Percentiles rank a stretch among this genome's conserved stretches.
These are phyloP conservation scores for Kuschelorhynchus macadamiae DNA, from an alignment of 2,888 invertebrate genomes.

Conservation along the genomic window DNA sequence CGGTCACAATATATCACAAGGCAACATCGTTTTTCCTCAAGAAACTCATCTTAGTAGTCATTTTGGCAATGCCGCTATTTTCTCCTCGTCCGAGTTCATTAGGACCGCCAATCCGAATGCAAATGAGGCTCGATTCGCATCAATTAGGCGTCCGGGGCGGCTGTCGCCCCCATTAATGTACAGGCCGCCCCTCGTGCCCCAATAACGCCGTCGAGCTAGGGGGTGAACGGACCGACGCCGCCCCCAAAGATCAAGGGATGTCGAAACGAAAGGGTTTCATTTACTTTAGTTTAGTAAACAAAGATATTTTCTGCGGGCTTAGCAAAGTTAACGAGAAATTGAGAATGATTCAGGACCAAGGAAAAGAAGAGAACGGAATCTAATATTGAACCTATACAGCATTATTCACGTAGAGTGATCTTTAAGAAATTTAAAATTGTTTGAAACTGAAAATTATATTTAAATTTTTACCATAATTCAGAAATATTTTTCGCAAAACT, in stretches of 20 bases:
- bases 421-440: too few species aligned
- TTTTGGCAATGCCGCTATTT: slow-evolving; percentile 29
- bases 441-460: too few species aligned
- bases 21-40: too few species aligned
- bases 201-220: slow-evolving; percentile 31
- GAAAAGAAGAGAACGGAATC: too few species aligned
- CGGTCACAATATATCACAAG: too few species aligned
- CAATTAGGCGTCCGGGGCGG: slow-evolving; percentile 49
- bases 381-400: too few species aligned
- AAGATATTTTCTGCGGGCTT: slow-evolving; percentile 34
- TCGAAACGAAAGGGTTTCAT: slow-evolving; percentile 39
- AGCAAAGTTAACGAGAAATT: slow-evolving; percentile 17
- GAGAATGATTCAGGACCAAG: too few species aligned
- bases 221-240: slow-evolving; percentile 41
- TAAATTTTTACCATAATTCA: too few species aligned
- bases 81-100: slow-evolving; percentile 46
- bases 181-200: slow-evolving; percentile 29
- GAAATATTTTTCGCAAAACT: too few species aligned
- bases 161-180: slow-evolving; percentile 33
- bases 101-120: slow-evolving; percentile 52
- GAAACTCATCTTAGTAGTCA: background rate
- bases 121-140: slow-evolving; percentile 52
- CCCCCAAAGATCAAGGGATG: slow-evolving; percentile 48
- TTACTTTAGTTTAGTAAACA: slow-evolving; percentile 47
- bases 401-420: too few species aligned